A percentile compares a stretch with the other conserved stretches of the same genome.
phyloP scores from a whole-genome alignment of 2,888 invertebrate species.

The Smittia sp. region DNA sequence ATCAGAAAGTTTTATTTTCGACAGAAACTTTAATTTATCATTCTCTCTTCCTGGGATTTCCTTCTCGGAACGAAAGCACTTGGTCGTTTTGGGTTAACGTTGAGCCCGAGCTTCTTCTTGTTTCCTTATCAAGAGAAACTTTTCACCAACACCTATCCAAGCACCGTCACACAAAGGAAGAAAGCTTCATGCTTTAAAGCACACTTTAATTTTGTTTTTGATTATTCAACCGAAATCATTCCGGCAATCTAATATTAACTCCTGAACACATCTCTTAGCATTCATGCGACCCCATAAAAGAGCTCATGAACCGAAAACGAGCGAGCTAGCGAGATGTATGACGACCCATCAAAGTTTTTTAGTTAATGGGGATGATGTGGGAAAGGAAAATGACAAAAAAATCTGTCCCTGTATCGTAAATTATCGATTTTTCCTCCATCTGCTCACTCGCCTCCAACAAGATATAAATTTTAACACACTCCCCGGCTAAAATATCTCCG shows the following conservation, averaged over 20 bases:
- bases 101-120: neutral
- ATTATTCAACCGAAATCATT: constrained; percentile 9
- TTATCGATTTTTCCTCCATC: constrained; percentile 11
- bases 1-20: neutral
- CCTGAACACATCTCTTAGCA: neutral
- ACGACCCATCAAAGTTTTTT: neutral
- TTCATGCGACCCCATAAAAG: neutral
- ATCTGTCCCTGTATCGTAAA: constrained; percentile 14
- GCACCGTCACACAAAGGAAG: neutral
- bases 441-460: neutral
- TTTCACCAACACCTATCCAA: neutral
- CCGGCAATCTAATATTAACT: neutral
- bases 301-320: neutral
- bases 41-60: neutral
- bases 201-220: neutral
- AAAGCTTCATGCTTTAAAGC: neutral
- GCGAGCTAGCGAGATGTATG: neutral
- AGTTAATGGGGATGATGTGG: constrained; percentile 2
- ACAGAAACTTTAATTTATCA: neutral
- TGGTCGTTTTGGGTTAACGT: neutral
- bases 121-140: neutral
- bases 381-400: constrained; percentile 23
- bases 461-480: neutral
- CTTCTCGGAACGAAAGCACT: neutral
- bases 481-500: neutral